These are phyloP conservation scores for Hipparchia sbordonii DNA, from an alignment of 2,888 invertebrate genomes.

Conservation along the genomic window DNA sequence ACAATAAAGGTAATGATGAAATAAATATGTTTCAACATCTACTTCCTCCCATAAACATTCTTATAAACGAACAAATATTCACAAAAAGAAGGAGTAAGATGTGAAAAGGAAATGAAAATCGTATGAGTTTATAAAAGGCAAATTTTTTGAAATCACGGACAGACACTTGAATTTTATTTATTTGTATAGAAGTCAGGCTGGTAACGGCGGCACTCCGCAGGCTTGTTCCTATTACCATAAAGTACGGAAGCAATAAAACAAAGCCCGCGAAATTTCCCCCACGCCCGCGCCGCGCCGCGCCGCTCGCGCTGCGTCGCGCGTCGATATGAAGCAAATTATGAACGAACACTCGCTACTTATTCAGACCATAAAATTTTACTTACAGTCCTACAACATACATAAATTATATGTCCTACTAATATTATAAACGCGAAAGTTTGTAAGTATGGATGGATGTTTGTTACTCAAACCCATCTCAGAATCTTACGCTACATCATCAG, in stretches of 20 bases:
- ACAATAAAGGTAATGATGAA: too few relatives aligned
- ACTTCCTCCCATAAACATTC: too few relatives aligned
- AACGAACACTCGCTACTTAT: slow-evolving; percentile 39
- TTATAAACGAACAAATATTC: too few relatives aligned
- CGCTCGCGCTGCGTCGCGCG: slow-evolving; percentile 51
- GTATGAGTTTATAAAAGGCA: neutral
- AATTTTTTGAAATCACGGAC: neutral
- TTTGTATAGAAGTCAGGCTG: slow-evolving; percentile 9
- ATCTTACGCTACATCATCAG: too few relatives aligned
- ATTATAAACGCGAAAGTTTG: too few relatives aligned
- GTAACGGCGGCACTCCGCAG: slow-evolving; percentile 34
- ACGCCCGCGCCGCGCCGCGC: slow-evolving; percentile 49
- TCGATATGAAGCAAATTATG: slow-evolving; percentile 57
- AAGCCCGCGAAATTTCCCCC: slow-evolving; percentile 60
- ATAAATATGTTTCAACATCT: too few relatives aligned
- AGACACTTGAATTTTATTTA: neutral
- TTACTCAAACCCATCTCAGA: too few relatives aligned
- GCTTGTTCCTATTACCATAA: slow-evolving; percentile 65
- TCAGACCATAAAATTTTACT: neutral
- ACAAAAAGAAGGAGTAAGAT: too few relatives aligned
- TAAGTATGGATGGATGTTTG: too few relatives aligned
- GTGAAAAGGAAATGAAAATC: too few relatives aligned
- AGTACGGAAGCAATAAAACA: slow-evolving; percentile 69
- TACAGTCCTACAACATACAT: neutral
- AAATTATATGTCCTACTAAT: neutral